A percentile compares a stretch with the other conserved stretches of the same genome.
These are phyloP conservation scores for Ptyas mucosa DNA, from an alignment of 2,113 vertebrate species.

Conservation along the genomic window DNA sequence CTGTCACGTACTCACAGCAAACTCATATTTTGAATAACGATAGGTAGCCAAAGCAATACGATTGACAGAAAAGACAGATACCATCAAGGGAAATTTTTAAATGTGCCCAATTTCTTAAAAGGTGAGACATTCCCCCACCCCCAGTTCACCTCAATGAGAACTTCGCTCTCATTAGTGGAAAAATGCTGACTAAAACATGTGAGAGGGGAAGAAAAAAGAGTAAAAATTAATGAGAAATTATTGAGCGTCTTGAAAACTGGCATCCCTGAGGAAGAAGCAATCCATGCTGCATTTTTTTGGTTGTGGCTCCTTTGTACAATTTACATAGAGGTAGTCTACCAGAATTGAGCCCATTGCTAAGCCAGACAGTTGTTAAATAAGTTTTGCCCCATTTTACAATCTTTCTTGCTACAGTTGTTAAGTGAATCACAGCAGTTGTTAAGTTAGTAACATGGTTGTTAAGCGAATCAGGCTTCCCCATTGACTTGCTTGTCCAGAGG, in stretches of 20 bases:
- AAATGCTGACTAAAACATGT: not conserved
- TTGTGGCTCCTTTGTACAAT: not conserved
- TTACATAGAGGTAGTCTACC: not conserved
- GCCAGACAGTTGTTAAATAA: not conserved
- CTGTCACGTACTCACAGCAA: not conserved
- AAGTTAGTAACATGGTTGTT: too few relatives aligned
- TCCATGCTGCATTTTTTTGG: not conserved
- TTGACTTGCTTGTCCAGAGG: too few relatives aligned
- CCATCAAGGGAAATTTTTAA: not conserved
- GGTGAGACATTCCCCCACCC: not conserved
- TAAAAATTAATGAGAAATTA: not conserved
- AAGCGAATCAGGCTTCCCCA: too few relatives aligned
- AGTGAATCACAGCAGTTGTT: too few relatives aligned
- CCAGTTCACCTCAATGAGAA: not conserved
- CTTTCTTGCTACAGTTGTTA: too few relatives aligned
- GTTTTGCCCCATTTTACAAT: not conserved
- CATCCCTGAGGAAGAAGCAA: not conserved
- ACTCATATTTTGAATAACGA: not conserved
- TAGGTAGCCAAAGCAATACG: not conserved
- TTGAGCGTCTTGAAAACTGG: not conserved
- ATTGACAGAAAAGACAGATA: not conserved
- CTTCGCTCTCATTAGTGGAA: too few relatives aligned
- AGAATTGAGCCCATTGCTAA: not conserved
- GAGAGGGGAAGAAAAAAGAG: not conserved
- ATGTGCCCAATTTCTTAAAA: not conserved